phyloP scores from a whole-genome alignment of 2,888 invertebrate genomes.

The Agrenia bidenticulata region DNA sequence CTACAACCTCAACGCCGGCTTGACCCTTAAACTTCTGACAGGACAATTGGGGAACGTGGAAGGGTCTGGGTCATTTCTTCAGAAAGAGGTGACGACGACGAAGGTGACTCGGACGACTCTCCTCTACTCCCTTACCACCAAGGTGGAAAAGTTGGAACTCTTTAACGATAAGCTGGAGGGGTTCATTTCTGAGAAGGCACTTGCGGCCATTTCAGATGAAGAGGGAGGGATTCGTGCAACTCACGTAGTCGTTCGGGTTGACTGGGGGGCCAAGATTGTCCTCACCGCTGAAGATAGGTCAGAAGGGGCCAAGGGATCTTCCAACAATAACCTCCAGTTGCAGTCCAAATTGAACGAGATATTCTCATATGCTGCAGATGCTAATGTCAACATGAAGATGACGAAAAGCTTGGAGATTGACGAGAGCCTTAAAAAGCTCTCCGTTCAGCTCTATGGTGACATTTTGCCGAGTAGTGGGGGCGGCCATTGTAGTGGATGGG shows the following conservation, averaged over 20 bases:
- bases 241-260: slow-evolving; percentile 9
- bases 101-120: background rate
- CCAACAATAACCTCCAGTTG: background rate
- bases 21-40: slow-evolving; percentile 4
- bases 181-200: background rate
- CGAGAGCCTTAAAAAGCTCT: background rate
- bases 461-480: background rate
- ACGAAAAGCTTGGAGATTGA: background rate
- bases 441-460: slow-evolving; percentile 2
- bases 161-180: background rate
- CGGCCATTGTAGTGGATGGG: background rate
- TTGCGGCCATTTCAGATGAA: background rate
- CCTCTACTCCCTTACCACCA: slow-evolving; percentile 1
- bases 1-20: slow-evolving; percentile 5
- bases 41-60: slow-evolving; percentile 4
- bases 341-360: background rate
- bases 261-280: slow-evolving; percentile 19
- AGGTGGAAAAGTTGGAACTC: slow-evolving; percentile 1
- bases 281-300: background rate
- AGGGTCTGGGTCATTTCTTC: slow-evolving; percentile 6
- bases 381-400: background rate
- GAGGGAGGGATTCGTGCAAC: background rate
- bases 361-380: too few species aligned
- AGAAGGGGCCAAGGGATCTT: background rate
- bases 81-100: background rate